Base-by-base conservation (phyloP, 2,113 vertebrate genomes). In the Platichthys flesus region DNA sequence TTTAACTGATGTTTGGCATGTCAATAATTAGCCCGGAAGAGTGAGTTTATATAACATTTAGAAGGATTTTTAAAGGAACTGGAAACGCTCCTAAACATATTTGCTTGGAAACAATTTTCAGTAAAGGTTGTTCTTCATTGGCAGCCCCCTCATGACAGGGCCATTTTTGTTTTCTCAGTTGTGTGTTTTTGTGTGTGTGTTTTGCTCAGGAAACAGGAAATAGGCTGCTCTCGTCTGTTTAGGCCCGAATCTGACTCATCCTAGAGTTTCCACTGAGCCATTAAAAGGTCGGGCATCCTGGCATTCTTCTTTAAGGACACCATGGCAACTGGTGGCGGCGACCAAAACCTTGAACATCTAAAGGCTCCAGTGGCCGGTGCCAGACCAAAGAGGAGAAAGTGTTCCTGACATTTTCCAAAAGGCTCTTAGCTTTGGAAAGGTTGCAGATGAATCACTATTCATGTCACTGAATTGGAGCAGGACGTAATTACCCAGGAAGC, bases 121-220 rank as follows among this genome's bases (percentile, higher is more conserved):
- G 5, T 62, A 82, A 78, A 74, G 40, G 4, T 64, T 24, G 35
- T 79, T 71, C 42, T 84, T 31, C 47, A 67, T 71, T 64, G 72
- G 67, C 40, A 54, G 59, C 49, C 12, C 47, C 24, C 67, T 84
- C 3, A 85, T 79, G 67, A 86, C 71, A 47, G 57, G 20, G 14
- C 15, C 7, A 24, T 81, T 79, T 80, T 88, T 28, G 61, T 88
- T 81, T 82, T 83, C 54, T 58, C 26, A 64, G 24, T 66, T 52
- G n/a, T 75, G 51, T 79, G 57, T 70, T 56, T 73, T 54, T 51
- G 65, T 47, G 15, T 71, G 74, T 23, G 49, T 49, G 21, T 74
- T 78, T 78, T 81, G 28, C 57, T 83, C 89, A 88, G 91, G 90
- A 92, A 94, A 92, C 91, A 92, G 93, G 92, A 93, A 93, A 89